Evolutionary conservation across 2,113 vertebrate species (phyloP), one percentile per base, ranked within the genome.

Genomic region (Stomatorhinus ivindoensis): DNA sequence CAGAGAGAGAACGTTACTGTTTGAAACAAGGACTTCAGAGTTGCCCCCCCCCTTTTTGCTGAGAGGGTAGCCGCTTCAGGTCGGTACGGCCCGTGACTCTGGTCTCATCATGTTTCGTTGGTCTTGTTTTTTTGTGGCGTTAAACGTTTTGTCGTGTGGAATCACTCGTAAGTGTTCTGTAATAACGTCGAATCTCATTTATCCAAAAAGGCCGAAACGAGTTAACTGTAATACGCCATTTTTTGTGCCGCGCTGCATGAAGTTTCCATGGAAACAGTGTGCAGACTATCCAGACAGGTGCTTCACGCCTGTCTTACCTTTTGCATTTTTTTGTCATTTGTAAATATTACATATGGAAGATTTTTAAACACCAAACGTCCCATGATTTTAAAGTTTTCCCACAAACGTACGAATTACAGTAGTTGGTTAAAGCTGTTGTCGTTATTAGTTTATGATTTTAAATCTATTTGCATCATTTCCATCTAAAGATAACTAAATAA

Each of bases 241-340:
- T 31, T 69, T 69, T 31, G 61, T 27, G 35, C 13, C 15, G 31
- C 35, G 69, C 31, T 35, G 10, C n/a, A 31, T 69, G 61, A 42
- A 4, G 69, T 89, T 48, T 89, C 73, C 73, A 89, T 89, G 73
- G 48, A 83, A 46, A 83, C 88, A 46, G 47, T 53, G 24, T 24
- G 65, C 47, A 80, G 10, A 50, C 17, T 47, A 21, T 48, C 48
- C 5, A 24, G 19, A 39, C 73, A 42, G 15, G 35, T 31, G 5
- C 61, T 69, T 31, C n/a, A 11, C 5, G 35, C 4, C 35, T 42
- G 73, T 17, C 42, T 76, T 76, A 27, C 9, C 24, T n/a, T 39
- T 19, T 80, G 35, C 15, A 3, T 80, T 5, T 80, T 5, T 80
- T 80, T 19, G 1, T 42, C n/a, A 19, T 42, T 19, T 19, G 6